Conservation (phyloP, 2,888 invertebrate species). For the Conchocele bisecta region DNA sequence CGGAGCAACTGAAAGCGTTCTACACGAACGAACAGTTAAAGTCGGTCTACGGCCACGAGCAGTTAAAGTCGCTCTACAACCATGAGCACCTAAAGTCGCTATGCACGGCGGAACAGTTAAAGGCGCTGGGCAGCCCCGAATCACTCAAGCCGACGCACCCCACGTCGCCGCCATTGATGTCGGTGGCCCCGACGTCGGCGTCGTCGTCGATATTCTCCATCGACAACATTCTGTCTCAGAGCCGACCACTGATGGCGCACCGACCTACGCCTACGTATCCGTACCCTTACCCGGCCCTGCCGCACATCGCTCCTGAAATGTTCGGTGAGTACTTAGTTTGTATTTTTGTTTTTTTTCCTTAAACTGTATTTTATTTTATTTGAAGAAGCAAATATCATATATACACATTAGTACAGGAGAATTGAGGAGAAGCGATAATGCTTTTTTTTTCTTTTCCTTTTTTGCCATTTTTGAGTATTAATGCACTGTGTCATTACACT, state of each 20-base stretch:
- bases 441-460: too few relatives aligned
- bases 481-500: too few relatives aligned
- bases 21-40: conserved; percentile 54
- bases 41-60: conserved; percentile 49
- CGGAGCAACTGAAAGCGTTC: conserved; percentile 50
- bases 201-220: conserved; percentile 54
- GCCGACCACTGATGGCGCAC: conserved; percentile 52
- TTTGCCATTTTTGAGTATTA: too few relatives aligned
- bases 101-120: conserved; percentile 39
- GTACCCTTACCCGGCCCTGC: conserved; percentile 50
- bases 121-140: conserved; percentile 45
- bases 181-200: conserved; percentile 27
- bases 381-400: too few relatives aligned
- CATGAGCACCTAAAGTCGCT: conserved; percentile 43
- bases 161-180: conserved; percentile 37
- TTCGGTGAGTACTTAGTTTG: conserved; percentile 45
- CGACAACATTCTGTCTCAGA: conserved; percentile 57
- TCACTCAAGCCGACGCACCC: conserved; percentile 48
- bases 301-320: conserved; percentile 54
- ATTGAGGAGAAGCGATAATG: too few relatives aligned
- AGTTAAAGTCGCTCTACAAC: conserved; percentile 43
- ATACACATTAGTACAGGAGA: too few relatives aligned
- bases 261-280: conserved; percentile 59
- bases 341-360: background rate
- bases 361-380: too few relatives aligned